A percentile compares a stretch with the other conserved stretches of the same genome.
phyloP scores from a whole-genome alignment of 2,797 vertebrate genomes.

The Phrynocephalus vlangalii region DNA sequence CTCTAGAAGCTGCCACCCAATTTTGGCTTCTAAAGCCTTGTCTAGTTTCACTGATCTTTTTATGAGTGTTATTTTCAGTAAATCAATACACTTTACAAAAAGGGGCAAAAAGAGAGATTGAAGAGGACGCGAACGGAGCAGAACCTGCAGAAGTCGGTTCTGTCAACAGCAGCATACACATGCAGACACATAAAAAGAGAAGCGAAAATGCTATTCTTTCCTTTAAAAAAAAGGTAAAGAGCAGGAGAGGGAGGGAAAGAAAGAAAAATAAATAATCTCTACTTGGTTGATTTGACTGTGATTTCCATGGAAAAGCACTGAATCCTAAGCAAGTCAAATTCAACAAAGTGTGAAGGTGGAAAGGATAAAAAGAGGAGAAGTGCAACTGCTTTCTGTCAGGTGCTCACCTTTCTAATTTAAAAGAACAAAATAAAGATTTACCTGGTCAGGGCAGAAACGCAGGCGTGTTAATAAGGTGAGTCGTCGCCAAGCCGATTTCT shows the following conservation, averaged over 20 bases:
- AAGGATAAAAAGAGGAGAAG: slow-evolving; percentile 31
- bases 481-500: slow-evolving; percentile 77
- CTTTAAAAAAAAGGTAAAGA: slow-evolving; percentile 26
- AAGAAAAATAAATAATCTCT: slow-evolving; percentile 16
- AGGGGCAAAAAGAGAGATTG: neutral
- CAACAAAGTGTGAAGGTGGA: slow-evolving; percentile 54
- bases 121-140: slow-evolving; percentile 40
- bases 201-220: slow-evolving; percentile 33
- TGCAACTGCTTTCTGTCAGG: neutral
- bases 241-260: neutral
- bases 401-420: slow-evolving; percentile 5
- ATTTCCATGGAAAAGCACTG: slow-evolving; percentile 51
- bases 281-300: slow-evolving; percentile 27
- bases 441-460: slow-evolving; percentile 80
- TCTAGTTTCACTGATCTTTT: slow-evolving; percentile 36
- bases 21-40: slow-evolving; percentile 22
- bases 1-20: slow-evolving; percentile 23
- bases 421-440: slow-evolving; percentile 64
- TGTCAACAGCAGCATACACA: neutral
- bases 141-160: slow-evolving; percentile 22
- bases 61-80: neutral
- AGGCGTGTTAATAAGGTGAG: slow-evolving; percentile 80
- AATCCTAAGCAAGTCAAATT: slow-evolving; percentile 70
- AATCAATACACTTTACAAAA: neutral
- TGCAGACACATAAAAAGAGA: neutral